Base-by-base conservation (phyloP, 2,113 vertebrate genomes). In the Triplophysa rosa region DNA sequence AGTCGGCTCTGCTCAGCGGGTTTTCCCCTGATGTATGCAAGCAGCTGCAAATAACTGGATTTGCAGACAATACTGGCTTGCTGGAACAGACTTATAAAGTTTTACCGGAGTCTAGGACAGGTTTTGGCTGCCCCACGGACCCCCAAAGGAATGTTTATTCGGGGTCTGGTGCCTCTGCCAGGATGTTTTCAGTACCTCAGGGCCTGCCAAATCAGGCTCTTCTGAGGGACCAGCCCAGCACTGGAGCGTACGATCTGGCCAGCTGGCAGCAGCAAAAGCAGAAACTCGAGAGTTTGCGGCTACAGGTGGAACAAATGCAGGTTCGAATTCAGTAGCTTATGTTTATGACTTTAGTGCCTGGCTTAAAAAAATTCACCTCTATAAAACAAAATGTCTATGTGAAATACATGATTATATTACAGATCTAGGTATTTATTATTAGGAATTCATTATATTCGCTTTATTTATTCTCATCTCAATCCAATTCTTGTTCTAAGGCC, bases 271-370 rank as follows among this genome's bases (percentile, higher is more conserved):
- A 96, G 81, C 90, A 93, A 26, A 90, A 90, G 82, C 89, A 92
- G 83, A 95, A 96, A 82, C 90, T 96, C 85, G 97, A 98, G 37
- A 94, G 89, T 79, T 89, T 98, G 78, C 89, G 90, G 1, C 65
- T 96, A 84, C 96, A 96, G 84, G 86, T 98, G 89, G 96, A 98
- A 82, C 96, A 99, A 86, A 96, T 98, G 93, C 96, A 98, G 96
- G 97, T 96, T 91, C 86, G 89, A 2, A 19, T 61, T 14, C 8
- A 23, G 37, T 13, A 24, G 14, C 37, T 54, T 1, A 54, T 19
- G 17, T 54, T 14, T 19, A 4, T 17, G 33, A 33, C 33, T 33
- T 33, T 33, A 33, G 33, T 33, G 33, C 33, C 33, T 0, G 33
- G 3, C 33, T 5, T 33, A 6, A 6, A 6, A 6, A 33, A 33